Conservation (phyloP, 2,797 vertebrate genomes). For the Myoxocephalus aenaeus region DNA sequence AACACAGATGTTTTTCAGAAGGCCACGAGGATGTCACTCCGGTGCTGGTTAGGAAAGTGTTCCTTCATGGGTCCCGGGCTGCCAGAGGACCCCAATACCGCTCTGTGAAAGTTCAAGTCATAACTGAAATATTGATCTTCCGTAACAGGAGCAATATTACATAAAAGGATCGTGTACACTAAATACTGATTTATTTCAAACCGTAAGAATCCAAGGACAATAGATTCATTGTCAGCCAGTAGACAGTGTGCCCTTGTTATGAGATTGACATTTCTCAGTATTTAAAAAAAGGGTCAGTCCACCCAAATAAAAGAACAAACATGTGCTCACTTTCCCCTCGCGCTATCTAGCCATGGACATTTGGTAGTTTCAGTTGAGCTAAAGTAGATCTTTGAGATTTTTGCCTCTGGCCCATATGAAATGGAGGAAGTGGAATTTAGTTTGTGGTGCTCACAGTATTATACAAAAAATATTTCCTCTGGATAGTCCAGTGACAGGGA, state of each 20-base stretch:
- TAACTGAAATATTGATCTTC: conserved; percentile 7
- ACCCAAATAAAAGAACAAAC: conserved; percentile 2
- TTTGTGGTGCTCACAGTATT: conserved; percentile 17
- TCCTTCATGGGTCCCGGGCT: conserved; percentile 37
- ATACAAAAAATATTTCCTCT: not conserved
- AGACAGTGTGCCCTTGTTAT: conserved; percentile 41
- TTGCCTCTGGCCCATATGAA: not conserved
- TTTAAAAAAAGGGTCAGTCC: conserved; percentile 17
- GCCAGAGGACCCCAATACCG: conserved; percentile 34
- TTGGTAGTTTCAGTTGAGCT: not conserved
- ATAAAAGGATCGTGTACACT: conserved; percentile 35
- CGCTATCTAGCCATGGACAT: conserved; percentile 16
- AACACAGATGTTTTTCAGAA: conserved; percentile 54
- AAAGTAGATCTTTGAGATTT: not conserved
- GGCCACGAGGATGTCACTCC: conserved; percentile 71
- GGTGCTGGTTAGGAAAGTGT: conserved; percentile 66
- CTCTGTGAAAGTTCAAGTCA: conserved; percentile 37
- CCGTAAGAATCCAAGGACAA: conserved; percentile 48
- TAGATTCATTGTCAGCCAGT: conserved; percentile 32
- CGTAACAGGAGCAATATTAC: conserved; percentile 24
- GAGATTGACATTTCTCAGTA: conserved; percentile 34
- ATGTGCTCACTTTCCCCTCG: not conserved
- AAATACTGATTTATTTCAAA: conserved; percentile 28
- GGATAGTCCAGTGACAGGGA: not conserved
- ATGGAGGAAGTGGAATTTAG: not conserved